These are phyloP conservation scores for Melinaea marsaeus DNA, from an alignment of 2,888 invertebrate genomes.

Conservation along the genomic window DNA sequence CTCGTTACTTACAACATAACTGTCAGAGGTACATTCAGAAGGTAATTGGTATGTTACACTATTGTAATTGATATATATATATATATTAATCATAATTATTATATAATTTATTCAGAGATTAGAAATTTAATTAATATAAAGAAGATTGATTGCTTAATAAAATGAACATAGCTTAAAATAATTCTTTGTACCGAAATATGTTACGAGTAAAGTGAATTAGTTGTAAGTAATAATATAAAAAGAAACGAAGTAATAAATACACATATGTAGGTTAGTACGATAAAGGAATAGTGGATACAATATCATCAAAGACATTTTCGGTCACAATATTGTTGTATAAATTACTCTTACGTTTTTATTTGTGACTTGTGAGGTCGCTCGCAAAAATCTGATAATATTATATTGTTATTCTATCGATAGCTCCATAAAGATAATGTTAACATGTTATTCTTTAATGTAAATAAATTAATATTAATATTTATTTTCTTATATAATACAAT, in stretches of 20 bases:
- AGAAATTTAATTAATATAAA: too few species aligned
- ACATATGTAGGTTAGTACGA: background rate
- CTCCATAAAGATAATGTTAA: background rate
- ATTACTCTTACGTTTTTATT: background rate
- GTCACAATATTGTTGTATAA: conserved; percentile 5
- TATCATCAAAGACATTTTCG: conserved; percentile 1
- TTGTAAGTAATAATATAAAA: background rate
- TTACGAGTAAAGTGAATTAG: background rate
- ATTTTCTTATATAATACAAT: conserved; percentile 24
- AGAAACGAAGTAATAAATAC: background rate
- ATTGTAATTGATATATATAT: conserved; percentile 10
- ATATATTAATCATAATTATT: background rate
- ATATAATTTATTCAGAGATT: too few species aligned
- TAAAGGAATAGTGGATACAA: background rate
- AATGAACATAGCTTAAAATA: background rate
- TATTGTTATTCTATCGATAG: background rate
- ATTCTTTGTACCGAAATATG: too few species aligned
- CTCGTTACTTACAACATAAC: conserved; percentile 36
- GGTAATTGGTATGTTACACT: conserved; percentile 27
- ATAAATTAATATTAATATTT: background rate
- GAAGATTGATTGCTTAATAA: background rate
- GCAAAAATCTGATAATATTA: background rate
- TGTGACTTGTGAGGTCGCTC: background rate
- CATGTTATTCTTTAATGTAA: background rate
- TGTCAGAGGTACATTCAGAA: conserved; percentile 28